Conservation (phyloP, 2,797 vertebrate species). For the Peromyscus eremicus region DNA sequence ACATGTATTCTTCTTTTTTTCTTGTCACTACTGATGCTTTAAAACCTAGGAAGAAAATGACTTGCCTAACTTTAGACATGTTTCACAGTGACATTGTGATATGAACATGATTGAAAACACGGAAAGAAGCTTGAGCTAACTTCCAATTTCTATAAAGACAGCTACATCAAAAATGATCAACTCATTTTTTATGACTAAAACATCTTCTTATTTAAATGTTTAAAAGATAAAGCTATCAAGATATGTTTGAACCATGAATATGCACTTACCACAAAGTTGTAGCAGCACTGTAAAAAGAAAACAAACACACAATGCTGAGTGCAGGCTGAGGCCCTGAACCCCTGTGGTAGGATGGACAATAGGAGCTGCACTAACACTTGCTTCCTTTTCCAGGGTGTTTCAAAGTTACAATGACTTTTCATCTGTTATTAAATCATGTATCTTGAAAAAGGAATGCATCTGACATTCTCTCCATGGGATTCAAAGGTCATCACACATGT, state of each 20-base stretch:
- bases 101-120: background rate
- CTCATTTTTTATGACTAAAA: background rate
- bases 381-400: fast-evolving
- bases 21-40: background rate
- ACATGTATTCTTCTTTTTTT: too few species aligned
- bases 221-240: background rate
- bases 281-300: background rate
- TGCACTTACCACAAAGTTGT: background rate
- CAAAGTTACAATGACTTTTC: background rate
- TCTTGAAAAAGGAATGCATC: background rate
- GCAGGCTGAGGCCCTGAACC: background rate
- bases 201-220: background rate
- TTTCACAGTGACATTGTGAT: background rate
- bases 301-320: background rate
- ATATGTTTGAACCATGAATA: background rate
- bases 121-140: too few species aligned
- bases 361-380: background rate
- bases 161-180: too few species aligned
- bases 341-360: fast-evolving
- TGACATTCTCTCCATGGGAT: background rate
- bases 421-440: background rate
- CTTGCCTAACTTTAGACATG: background rate
- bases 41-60: background rate
- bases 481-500: background rate
- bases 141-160: background rate